Conservation (phyloP, 2,888 invertebrate species). For the Thumatha senex region DNA sequence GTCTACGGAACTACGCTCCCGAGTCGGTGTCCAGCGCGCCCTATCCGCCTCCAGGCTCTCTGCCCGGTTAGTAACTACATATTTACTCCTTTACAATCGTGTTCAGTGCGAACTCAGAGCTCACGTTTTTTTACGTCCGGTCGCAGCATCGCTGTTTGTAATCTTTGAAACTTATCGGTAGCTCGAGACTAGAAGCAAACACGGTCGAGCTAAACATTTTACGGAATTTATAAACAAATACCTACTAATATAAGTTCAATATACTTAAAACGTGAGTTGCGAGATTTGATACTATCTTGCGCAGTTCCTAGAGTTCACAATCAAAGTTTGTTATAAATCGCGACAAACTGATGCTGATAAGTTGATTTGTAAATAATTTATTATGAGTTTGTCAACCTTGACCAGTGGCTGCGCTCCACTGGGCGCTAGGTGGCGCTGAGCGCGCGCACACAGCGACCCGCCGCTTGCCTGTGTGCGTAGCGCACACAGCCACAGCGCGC, state of each 20-base stretch:
- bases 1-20: constrained; percentile 89
- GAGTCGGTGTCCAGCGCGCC: constrained; percentile 90
- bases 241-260: constrained; percentile 28
- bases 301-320: constrained; percentile 17
- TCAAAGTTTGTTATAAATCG: constrained; percentile 26
- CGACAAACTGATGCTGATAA: constrained; percentile 47
- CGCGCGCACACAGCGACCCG: constrained; percentile 49
- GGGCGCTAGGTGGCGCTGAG: constrained; percentile 70
- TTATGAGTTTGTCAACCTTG: constrained; percentile 78
- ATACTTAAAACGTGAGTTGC: constrained; percentile 34
- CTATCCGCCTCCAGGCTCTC: constrained; percentile 90
- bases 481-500: constrained; percentile 52
- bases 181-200: constrained; percentile 57
- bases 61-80: constrained; percentile 74
- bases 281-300: constrained; percentile 21
- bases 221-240: constrained; percentile 72
- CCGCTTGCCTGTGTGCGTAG: constrained; percentile 49
- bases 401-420: constrained; percentile 54
- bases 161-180: constrained; percentile 71
- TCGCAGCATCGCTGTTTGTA: constrained; percentile 65
- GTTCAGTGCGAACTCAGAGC: constrained; percentile 45
- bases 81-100: constrained; percentile 36
- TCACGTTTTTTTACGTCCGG: constrained; percentile 65
- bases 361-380: constrained; percentile 69
- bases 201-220: constrained; percentile 62